Evolutionary conservation across 2,797 vertebrate genomes (phyloP).

Genomic region (Nyctibius grandis): DNA sequence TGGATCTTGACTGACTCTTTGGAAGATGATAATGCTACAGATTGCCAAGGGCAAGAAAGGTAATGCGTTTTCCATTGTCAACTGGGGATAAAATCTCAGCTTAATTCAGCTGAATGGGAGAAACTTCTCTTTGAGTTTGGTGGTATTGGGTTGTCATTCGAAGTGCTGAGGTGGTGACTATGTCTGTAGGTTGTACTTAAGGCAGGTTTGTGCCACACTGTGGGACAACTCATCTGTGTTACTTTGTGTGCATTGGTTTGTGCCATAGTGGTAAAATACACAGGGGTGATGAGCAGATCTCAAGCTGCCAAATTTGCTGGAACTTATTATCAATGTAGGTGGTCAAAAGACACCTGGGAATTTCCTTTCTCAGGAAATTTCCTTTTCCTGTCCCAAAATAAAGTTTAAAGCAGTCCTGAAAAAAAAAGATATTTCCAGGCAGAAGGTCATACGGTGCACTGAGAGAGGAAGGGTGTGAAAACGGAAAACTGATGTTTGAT

Average conservation of each 20-base stretch:
- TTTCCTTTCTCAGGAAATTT: background rate
- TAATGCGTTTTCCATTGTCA: background rate
- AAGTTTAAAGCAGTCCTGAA: background rate
- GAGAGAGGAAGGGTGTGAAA: background rate
- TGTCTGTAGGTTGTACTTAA: background rate
- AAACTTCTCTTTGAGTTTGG: background rate
- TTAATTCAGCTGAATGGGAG: background rate
- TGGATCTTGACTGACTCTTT: background rate
- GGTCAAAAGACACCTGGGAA: background rate
- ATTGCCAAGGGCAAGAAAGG: background rate
- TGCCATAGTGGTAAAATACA: background rate
- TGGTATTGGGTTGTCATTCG: background rate
- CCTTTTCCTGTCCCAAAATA: background rate
- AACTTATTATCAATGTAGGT: background rate
- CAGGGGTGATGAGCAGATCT: background rate
- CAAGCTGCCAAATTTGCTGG: background rate
- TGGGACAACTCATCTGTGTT: background rate
- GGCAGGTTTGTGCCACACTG: background rate
- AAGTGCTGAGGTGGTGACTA: background rate
- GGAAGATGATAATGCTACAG: background rate
- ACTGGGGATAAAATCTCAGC: background rate
- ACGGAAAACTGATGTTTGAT: background rate
- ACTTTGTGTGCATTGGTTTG: rapidly evolving
- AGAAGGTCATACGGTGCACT: rapidly evolving
- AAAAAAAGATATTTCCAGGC: background rate